phyloP scores from a whole-genome alignment of 1,140 invertebrate species.

The Aphidius gifuensis region DNA sequence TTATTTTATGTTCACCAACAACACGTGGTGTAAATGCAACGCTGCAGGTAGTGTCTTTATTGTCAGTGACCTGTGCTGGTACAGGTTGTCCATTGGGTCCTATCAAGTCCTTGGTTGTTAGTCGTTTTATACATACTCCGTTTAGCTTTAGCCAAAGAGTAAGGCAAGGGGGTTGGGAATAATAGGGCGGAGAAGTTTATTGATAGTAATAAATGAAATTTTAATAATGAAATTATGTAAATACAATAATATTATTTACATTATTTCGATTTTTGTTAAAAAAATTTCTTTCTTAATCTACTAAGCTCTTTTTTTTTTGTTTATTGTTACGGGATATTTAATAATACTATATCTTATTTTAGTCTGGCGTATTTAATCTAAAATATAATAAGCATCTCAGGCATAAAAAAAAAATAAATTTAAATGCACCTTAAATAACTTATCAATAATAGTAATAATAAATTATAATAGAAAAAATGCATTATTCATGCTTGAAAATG shows the following conservation, averaged over 20 bases:
- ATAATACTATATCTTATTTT: too few relatives aligned
- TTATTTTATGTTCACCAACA: conserved; percentile 87
- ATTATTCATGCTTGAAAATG: conserved; percentile 3
- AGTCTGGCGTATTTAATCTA: too few relatives aligned
- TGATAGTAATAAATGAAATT: neutral
- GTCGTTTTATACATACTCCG: conserved; percentile 50
- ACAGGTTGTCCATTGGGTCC: conserved; percentile 84
- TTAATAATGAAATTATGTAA: too few relatives aligned
- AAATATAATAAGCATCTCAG: too few relatives aligned
- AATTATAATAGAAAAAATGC: neutral
- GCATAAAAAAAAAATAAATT: too few relatives aligned
- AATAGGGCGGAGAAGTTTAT: neutral
- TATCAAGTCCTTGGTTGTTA: conserved; percentile 58
- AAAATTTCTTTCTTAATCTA: too few relatives aligned
- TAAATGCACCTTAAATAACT: too few relatives aligned
- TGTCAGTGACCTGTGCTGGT: conserved; percentile 78
- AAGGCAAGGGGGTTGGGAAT: conserved; percentile 28
- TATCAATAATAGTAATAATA: too few relatives aligned
- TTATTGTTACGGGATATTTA: too few relatives aligned
- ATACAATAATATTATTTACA: too few relatives aligned
- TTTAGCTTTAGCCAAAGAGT: conserved; percentile 33
- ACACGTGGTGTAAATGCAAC: conserved; percentile 83
- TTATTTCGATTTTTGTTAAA: too few relatives aligned
- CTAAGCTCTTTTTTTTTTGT: too few relatives aligned
- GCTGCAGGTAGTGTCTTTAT: conserved; percentile 74